Conservation (phyloP, 2,888 invertebrate species). For the Aradus depressus region DNA sequence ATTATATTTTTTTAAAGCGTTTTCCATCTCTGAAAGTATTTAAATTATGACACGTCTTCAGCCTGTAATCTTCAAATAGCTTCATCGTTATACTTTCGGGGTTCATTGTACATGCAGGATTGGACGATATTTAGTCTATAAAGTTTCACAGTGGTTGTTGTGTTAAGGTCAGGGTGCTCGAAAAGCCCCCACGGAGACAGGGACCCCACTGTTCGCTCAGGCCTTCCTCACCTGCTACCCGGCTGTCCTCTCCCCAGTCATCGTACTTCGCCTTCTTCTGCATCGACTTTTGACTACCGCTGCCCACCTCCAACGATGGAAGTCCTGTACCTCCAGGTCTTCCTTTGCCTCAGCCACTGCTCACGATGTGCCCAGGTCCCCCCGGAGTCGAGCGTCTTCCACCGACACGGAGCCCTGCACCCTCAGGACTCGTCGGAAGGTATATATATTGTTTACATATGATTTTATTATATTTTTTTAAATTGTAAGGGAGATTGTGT, state of each 20-base stretch:
- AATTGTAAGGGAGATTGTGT: too few species aligned
- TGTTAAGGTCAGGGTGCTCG: conserved; percentile 19
- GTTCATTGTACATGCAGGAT: too few species aligned
- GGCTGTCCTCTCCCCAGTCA: conserved; percentile 43
- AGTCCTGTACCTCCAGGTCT: conserved; percentile 39
- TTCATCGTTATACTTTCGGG: too few species aligned
- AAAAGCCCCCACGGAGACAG: conserved; percentile 32
- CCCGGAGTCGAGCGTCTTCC: conserved; percentile 37
- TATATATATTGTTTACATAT: too few species aligned
- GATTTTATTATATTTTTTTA: not conserved
- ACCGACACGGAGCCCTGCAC: conserved; percentile 38
- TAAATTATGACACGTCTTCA: too few species aligned
- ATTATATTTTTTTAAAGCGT: too few species aligned
- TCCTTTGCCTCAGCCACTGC: conserved; percentile 38
- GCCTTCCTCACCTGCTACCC: conserved; percentile 40
- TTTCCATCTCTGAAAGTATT: too few species aligned
- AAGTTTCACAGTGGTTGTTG: too few species aligned
- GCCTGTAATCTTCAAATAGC: too few species aligned
- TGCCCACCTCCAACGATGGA: conserved; percentile 39
- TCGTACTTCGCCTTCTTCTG: conserved; percentile 43
- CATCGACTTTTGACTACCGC: conserved; percentile 45
- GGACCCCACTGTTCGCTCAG: conserved; percentile 34
- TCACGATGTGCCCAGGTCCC: conserved; percentile 35
- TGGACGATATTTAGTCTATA: too few species aligned
- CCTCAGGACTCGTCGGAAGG: conserved; percentile 37